Evolutionary conservation across 2,797 vertebrate species (phyloP).

Genomic region (Falco berigora): DNA sequence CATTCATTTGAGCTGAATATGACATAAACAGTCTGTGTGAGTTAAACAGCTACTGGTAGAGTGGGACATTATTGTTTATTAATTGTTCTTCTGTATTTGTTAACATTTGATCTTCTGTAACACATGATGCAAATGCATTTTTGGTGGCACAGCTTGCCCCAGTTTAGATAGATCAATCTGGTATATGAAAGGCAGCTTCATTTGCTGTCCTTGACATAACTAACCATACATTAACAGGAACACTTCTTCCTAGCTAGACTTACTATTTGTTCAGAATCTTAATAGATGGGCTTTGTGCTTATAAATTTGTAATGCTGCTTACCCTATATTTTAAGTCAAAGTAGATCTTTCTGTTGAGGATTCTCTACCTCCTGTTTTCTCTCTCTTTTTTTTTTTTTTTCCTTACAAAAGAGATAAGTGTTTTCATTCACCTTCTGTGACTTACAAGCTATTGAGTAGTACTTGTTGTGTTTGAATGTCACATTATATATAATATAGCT

Average conservation of each 20-base stretch:
- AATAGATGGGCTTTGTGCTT: conserved; percentile 60
- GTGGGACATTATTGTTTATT: not conserved
- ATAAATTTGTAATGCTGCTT: conserved; percentile 59
- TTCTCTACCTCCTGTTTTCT: conserved; percentile 22
- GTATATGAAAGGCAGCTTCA: conserved; percentile 62
- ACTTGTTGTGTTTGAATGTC: conserved; percentile 67
- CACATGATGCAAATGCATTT: conserved; percentile 12
- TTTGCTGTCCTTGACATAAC: conserved; percentile 74
- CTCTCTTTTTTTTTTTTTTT: not conserved
- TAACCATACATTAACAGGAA: conserved; percentile 46
- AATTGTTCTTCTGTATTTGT: conserved; percentile 22
- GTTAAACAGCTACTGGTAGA: not conserved
- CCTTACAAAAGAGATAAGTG: conserved; percentile 56
- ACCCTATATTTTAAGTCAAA: conserved; percentile 66
- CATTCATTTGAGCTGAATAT: not conserved
- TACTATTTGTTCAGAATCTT: conserved; percentile 63
- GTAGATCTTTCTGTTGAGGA: conserved; percentile 66
- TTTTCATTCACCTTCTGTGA: conserved; percentile 66
- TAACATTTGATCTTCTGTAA: conserved; percentile 12
- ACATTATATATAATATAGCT: conserved; percentile 43
- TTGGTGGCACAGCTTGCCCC: conserved; percentile 31
- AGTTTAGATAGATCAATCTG: conserved; percentile 36
- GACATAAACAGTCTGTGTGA: not conserved
- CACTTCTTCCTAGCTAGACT: conserved; percentile 33
- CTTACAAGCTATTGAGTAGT: conserved; percentile 66